Evolutionary conservation across 2,797 vertebrate species (phyloP).

Genomic region (Squalus acanthias): DNA sequence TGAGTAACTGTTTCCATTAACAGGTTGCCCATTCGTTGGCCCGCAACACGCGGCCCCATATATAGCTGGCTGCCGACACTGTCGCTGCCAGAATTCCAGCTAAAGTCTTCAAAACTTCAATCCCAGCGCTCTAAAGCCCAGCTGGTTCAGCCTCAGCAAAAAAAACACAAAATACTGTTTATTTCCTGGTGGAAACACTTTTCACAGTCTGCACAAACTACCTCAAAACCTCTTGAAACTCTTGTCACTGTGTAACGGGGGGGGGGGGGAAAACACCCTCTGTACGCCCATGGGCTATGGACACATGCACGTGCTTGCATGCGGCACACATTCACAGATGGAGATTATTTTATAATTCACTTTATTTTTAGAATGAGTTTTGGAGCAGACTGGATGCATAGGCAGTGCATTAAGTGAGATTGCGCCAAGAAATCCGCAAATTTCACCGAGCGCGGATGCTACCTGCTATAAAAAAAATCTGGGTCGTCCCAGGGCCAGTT

Average conservation of each 20-base stretch:
- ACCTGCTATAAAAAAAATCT: neutral
- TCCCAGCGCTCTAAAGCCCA: neutral
- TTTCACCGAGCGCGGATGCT: neutral
- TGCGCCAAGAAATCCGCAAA: neutral
- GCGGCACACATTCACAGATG: neutral
- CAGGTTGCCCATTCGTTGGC: neutral
- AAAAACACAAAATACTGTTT: neutral
- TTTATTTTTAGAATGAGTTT: constrained; percentile 29
- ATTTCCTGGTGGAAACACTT: neutral
- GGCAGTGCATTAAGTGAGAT: neutral
- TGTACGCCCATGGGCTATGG: neutral
- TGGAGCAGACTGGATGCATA: neutral
- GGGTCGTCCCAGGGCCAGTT: neutral
- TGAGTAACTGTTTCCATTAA: neutral
- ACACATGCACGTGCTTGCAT: neutral
- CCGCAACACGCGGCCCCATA: neutral
- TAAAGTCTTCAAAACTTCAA: neutral
- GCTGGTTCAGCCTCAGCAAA: neutral
- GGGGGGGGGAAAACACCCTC: no score
- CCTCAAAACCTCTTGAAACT: neutral
- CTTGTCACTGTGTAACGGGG: neutral
- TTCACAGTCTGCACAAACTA: neutral
- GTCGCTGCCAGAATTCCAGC: neutral
- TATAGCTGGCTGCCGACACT: neutral
- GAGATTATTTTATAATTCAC: neutral